A percentile compares a stretch with the other conserved stretches of the same genome.
These are phyloP conservation scores for Melipona bicolor DNA, from an alignment of 2,888 invertebrate genomes.

Conservation along the genomic window DNA sequence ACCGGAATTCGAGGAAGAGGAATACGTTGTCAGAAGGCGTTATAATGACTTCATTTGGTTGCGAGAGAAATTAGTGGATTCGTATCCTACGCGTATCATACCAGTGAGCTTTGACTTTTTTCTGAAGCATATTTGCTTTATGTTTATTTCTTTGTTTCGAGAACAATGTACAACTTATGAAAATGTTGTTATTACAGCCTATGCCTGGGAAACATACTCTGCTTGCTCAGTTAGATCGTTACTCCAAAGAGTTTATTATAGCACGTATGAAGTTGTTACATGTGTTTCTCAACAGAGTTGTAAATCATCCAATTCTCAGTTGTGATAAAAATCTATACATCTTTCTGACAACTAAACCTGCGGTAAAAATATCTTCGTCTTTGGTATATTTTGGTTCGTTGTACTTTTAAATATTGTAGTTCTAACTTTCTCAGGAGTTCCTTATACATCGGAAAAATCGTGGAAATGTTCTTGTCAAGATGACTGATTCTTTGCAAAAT, in stretches of 20 bases:
- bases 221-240: conserved; percentile 88
- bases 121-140: background rate
- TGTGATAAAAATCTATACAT: conserved; percentile 87
- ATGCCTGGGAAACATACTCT: conserved; percentile 89
- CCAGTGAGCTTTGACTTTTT: conserved; percentile 85
- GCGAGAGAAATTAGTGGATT: conserved; percentile 87
- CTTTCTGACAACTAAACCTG: conserved; percentile 88
- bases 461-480: conserved; percentile 85
- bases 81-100: conserved; percentile 88
- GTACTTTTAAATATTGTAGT: background rate
- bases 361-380: conserved; percentile 84
- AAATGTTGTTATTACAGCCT: conserved; percentile 85
- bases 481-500: conserved; percentile 86
- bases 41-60: conserved; percentile 91
- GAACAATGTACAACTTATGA: conserved; percentile 5
- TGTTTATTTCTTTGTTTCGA: background rate
- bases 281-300: conserved; percentile 87
- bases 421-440: conserved; percentile 86
- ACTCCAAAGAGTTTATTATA: conserved; percentile 89
- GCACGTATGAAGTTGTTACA: conserved; percentile 88
- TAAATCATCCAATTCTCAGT: conserved; percentile 89
- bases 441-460: conserved; percentile 87
- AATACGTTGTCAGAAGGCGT: conserved; percentile 88
- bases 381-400: background rate
- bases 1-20: conserved; percentile 87